A percentile compares a stretch with the other conserved stretches of the same genome.
Conservation (phyloP, 2,888 invertebrate genomes). For the Chrysolina oricalcia region DNA sequence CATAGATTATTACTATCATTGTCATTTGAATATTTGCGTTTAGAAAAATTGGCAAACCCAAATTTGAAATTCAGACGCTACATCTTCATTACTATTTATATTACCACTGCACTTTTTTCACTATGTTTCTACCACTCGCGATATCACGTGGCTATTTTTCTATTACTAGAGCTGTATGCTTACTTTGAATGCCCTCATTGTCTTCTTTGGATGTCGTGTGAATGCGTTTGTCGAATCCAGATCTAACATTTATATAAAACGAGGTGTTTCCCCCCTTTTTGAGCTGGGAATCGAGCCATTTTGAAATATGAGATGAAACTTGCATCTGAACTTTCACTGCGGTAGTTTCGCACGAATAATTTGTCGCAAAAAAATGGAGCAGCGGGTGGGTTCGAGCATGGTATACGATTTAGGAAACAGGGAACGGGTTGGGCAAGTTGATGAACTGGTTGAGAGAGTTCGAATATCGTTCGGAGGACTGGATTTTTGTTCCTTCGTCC, state of each 20-base stretch:
- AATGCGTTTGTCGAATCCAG: slow-evolving; percentile 54
- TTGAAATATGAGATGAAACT: slow-evolving; percentile 57
- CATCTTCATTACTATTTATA: not conserved
- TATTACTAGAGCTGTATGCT: slow-evolving; percentile 43
- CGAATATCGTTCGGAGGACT: not conserved
- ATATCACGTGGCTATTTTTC: not conserved
- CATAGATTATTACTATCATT: too few relatives aligned
- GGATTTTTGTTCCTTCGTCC: not conserved
- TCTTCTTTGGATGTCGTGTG: slow-evolving; percentile 52
- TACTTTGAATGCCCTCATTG: slow-evolving; percentile 62
- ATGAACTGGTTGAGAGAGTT: slow-evolving; percentile 1
- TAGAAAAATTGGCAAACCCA: too few relatives aligned
- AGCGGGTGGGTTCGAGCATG: slow-evolving; percentile 18
- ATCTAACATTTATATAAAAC: slow-evolving; percentile 59
- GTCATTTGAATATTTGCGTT: too few relatives aligned
- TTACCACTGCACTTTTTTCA: not conserved
- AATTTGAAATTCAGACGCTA: too few relatives aligned
- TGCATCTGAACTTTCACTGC: slow-evolving; percentile 60
- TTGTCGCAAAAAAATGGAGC: slow-evolving; percentile 26
- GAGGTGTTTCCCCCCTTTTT: slow-evolving; percentile 60
- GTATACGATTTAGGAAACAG: slow-evolving; percentile 20
- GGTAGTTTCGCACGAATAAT: slow-evolving; percentile 41
- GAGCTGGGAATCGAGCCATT: slow-evolving; percentile 49
- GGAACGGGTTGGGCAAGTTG: slow-evolving; percentile 14
- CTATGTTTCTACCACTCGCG: slow-evolving; percentile 1